A percentile compares a stretch with the other conserved stretches of the same genome.
These are phyloP conservation scores for Oriolus oriolus DNA, from an alignment of 2,113 vertebrate genomes.

Conservation along the genomic window DNA sequence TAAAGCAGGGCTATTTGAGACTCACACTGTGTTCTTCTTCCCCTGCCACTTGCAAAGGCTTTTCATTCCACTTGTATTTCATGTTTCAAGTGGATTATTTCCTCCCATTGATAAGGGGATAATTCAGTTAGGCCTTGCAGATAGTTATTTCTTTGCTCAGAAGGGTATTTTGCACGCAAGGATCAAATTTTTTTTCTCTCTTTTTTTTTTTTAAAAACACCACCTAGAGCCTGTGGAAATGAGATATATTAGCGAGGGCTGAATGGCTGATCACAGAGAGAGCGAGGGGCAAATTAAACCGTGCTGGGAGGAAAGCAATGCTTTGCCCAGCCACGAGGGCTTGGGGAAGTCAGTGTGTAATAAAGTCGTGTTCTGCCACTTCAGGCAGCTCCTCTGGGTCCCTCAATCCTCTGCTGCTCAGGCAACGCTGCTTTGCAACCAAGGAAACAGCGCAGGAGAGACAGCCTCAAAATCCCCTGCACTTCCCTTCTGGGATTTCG, in stretches of 20 bases:
- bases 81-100: conserved; percentile 52
- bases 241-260: conserved; percentile 48
- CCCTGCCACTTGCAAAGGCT: background rate
- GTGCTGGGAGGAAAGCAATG: conserved; percentile 3
- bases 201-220: background rate
- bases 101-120: conserved; percentile 49
- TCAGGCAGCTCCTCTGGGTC: background rate
- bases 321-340: background rate
- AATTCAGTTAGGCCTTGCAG: conserved; percentile 58
- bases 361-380: background rate
- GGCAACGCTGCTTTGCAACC: background rate
- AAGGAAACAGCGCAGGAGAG: background rate
- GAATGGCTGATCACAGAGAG: conserved; percentile 34
- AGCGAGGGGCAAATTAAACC: background rate
- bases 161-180: conserved; percentile 51
- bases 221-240: conserved; percentile 45
- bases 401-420: background rate
- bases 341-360: background rate
- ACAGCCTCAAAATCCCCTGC: background rate
- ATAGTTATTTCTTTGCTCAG: conserved; percentile 52
- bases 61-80: conserved; percentile 9
- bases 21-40: background rate
- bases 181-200: background rate
- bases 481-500: background rate
- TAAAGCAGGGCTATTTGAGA: conserved; percentile 29